A percentile compares a stretch with the other conserved stretches of the same genome.
Evolutionary conservation across 2,888 invertebrate species (phyloP).

Genomic region (Oxyteleia sp.): DNA sequence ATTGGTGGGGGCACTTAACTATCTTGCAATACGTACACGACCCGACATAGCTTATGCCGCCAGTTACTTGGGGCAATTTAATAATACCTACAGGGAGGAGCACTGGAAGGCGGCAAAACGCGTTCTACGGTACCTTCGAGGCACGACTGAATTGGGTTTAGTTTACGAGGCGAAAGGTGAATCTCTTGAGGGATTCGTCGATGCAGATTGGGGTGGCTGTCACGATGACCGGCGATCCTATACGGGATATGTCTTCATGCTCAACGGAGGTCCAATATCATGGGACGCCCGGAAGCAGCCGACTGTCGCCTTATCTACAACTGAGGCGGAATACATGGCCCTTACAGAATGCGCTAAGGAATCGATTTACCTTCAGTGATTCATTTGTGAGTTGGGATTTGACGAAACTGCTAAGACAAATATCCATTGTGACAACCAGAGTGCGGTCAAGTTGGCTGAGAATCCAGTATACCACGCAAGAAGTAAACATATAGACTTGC

Average conservation of each 20-base stretch:
- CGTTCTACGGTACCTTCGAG: constrained; percentile 5
- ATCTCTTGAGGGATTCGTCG: constrained; percentile 2
- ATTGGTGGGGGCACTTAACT: constrained; percentile 3
- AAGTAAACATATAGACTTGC: no score
- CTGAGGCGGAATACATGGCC: not conserved
- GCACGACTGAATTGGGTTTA: not conserved
- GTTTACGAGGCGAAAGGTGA: not conserved
- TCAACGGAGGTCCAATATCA: not conserved
- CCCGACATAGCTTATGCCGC: constrained; percentile 13
- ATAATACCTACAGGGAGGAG: not conserved
- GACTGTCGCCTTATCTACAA: not conserved
- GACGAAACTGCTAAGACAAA: no score
- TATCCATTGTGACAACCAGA: not conserved
- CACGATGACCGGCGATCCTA: not conserved
- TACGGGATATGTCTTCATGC: not conserved
- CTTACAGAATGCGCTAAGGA: not conserved
- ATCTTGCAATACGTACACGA: constrained; percentile 1
- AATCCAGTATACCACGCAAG: no score
- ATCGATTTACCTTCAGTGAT: not conserved
- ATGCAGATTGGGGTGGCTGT: not conserved
- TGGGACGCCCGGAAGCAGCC: not conserved
- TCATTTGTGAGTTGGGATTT: not conserved
- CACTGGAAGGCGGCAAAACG: constrained; percentile 15
- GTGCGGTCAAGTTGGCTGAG: no score
- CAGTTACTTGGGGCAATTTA: not conserved